Evolutionary conservation across 2,113 vertebrate species (phyloP).

Genomic region (Megaceryle torquata): DNA sequence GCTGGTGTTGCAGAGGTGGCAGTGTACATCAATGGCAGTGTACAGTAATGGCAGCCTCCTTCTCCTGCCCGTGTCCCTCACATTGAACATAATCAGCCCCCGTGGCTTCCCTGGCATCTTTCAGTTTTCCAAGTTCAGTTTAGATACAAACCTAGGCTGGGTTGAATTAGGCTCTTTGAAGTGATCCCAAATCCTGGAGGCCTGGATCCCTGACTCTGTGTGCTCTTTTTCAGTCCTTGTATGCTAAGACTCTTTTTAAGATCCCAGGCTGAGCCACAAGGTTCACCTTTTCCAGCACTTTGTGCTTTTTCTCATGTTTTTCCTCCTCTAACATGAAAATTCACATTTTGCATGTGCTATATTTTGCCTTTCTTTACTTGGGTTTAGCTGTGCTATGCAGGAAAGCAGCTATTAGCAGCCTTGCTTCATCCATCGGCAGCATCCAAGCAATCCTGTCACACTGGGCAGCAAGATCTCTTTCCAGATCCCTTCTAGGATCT

Average conservation of each 20-base stretch:
- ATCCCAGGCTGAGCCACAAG: neutral
- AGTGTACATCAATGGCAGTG: too few relatives aligned
- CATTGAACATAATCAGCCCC: neutral
- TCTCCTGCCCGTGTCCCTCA: neutral
- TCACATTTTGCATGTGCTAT: neutral
- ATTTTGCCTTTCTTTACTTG: neutral
- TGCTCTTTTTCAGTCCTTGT: neutral
- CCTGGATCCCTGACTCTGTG: neutral
- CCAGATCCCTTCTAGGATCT: neutral
- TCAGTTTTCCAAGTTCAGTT: neutral
- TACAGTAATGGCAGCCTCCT: rapidly evolving
- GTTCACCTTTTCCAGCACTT: neutral
- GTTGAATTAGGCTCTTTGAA: neutral
- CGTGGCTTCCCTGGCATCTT: neutral
- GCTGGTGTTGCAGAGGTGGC: neutral
- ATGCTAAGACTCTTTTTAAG: neutral
- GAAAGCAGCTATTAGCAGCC: neutral
- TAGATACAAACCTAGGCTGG: neutral
- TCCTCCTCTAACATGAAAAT: neutral
- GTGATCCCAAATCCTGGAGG: neutral
- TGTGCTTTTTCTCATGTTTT: neutral
- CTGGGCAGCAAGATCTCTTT: neutral
- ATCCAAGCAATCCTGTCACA: neutral
- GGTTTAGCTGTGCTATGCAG: neutral
- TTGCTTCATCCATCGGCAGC: neutral